These are phyloP conservation scores for Odontamblyopus lacepedii DNA, from an alignment of 2,797 vertebrate genomes.

Conservation along the genomic window DNA sequence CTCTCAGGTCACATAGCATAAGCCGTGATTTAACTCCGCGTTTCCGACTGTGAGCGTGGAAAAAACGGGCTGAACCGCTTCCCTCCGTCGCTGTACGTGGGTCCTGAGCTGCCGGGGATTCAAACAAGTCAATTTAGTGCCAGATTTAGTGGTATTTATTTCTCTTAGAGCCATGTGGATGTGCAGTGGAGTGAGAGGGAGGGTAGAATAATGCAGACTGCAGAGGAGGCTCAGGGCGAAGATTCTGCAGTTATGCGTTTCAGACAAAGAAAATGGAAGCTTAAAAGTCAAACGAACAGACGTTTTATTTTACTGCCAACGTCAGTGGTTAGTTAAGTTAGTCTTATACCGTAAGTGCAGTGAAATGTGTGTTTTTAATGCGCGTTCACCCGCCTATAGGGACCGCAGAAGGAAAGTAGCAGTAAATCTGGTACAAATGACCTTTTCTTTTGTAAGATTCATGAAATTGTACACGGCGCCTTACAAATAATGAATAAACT, in stretches of 20 bases:
- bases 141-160: conserved; percentile 41
- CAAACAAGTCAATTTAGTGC: conserved; percentile 30
- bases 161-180: conserved; percentile 24
- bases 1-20: conserved; percentile 15
- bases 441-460: too few relatives aligned
- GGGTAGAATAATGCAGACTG: conserved; percentile 14
- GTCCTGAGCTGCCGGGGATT: conserved; percentile 18
- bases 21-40: conserved; percentile 14
- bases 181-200: conserved; percentile 8
- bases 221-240: conserved; percentile 43
- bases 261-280: conserved; percentile 3
- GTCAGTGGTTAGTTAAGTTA: too few relatives aligned
- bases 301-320: too few relatives aligned
- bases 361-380: too few relatives aligned
- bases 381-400: too few relatives aligned
- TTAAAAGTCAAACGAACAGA: too few relatives aligned
- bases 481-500: too few relatives aligned
- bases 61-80: conserved; percentile 14
- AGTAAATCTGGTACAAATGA: too few relatives aligned
- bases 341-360: too few relatives aligned
- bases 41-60: not conserved
- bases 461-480: too few relatives aligned
- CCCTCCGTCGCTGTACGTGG: not conserved
- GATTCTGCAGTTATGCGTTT: conserved; percentile 39
- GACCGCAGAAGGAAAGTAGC: too few relatives aligned